phyloP scores from a whole-genome alignment of 2,113 vertebrate species.

The Cynocephalus volans region DNA sequence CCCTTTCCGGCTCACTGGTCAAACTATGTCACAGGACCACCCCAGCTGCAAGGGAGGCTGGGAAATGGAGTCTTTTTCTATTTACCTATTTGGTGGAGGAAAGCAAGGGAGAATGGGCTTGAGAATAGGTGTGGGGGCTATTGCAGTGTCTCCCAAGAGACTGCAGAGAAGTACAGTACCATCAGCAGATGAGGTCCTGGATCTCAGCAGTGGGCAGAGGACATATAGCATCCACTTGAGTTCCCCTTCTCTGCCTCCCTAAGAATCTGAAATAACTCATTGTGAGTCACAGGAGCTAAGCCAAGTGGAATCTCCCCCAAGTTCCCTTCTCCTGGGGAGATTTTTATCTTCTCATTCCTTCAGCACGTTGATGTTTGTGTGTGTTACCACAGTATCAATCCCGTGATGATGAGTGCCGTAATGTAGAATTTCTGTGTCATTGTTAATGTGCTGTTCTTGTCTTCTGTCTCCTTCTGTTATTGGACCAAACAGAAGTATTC shows the following conservation, averaged over 20 bases:
- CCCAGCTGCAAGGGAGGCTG: background rate
- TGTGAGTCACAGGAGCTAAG: background rate
- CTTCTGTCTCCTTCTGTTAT: slow-evolving; percentile 86
- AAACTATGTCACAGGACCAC: background rate
- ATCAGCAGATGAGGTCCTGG: background rate
- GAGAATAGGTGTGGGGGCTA: background rate
- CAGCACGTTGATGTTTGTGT: background rate
- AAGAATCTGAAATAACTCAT: background rate
- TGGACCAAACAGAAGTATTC: slow-evolving; percentile 95
- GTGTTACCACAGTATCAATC: background rate
- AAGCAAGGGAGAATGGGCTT: background rate
- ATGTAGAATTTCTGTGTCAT: background rate
- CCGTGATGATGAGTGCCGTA: background rate
- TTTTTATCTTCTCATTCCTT: too few species aligned
- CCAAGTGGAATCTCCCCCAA: background rate
- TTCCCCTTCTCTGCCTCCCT: background rate
- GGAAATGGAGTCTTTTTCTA: background rate
- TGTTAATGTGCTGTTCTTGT: slow-evolving; percentile 87
- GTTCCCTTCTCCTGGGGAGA: background rate
- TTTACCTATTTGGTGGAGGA: background rate
- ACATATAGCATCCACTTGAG: background rate
- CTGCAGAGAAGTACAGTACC: background rate
- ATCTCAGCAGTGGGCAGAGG: background rate
- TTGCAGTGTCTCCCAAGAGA: background rate
- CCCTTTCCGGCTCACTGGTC: background rate